phyloP scores from a whole-genome alignment of 2,888 invertebrate species.

The Agrypnus murinus region DNA sequence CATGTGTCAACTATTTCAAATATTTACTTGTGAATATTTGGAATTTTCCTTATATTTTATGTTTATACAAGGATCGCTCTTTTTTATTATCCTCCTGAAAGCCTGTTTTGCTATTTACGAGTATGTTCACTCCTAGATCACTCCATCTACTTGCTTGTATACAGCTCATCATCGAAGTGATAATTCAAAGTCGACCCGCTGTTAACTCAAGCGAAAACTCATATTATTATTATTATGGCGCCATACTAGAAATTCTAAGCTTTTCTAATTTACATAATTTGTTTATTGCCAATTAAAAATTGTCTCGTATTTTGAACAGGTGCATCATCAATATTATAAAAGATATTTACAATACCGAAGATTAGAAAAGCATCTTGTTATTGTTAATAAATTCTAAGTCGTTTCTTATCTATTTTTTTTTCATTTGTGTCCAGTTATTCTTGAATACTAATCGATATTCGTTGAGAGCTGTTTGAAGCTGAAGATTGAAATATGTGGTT shows the following conservation, averaged over 20 bases:
- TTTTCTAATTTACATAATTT: slow-evolving; percentile 33
- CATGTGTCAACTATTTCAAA: slow-evolving; percentile 31
- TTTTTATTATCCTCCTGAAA: slow-evolving; percentile 2
- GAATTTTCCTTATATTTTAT: slow-evolving; percentile 11
- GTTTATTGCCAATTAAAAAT: slow-evolving; percentile 26
- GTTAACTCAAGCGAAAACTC: slow-evolving; percentile 23
- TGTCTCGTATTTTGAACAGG: slow-evolving; percentile 12
- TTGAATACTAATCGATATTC: too few species aligned
- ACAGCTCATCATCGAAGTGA: background rate
- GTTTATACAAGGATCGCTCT: slow-evolving; percentile 15
- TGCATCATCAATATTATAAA: too few species aligned
- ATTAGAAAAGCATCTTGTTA: too few species aligned
- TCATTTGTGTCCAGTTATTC: too few species aligned
- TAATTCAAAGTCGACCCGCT: slow-evolving; percentile 30
- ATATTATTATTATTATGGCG: slow-evolving; percentile 36
- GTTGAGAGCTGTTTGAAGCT: too few species aligned
- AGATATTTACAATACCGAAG: too few species aligned
- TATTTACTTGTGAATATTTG: slow-evolving; percentile 11
- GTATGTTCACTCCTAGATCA: slow-evolving; percentile 14
- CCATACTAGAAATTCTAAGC: slow-evolving; percentile 25
- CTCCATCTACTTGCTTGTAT: slow-evolving; percentile 6
- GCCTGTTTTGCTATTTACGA: slow-evolving; percentile 31
- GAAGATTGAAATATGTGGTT: too few species aligned
- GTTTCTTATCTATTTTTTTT: too few species aligned
- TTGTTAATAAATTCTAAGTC: too few species aligned